Conservation (phyloP, 1,140 invertebrate species). For the Papilio dardanus region DNA sequence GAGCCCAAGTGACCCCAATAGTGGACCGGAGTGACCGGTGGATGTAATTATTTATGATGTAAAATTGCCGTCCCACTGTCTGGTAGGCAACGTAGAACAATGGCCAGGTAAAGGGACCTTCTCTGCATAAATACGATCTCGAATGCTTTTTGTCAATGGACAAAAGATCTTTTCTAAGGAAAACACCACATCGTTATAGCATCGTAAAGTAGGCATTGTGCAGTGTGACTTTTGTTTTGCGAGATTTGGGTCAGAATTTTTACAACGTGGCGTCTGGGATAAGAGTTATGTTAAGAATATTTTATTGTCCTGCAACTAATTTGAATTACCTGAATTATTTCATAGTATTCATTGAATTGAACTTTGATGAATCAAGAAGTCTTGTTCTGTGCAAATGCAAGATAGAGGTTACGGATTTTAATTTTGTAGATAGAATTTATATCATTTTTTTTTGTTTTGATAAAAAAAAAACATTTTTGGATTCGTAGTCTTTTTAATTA, state of each 20-base stretch:
- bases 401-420: background rate
- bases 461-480: too few relatives aligned
- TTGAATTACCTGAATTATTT: constrained; percentile 22
- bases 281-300: constrained; percentile 63
- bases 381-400: too few relatives aligned
- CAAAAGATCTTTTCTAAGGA: constrained; percentile 78
- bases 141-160: constrained; percentile 78
- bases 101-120: constrained; percentile 72
- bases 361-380: background rate
- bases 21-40: constrained; percentile 69
- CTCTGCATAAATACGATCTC: constrained; percentile 76
- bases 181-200: constrained; percentile 80
- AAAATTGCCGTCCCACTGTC: constrained; percentile 70
- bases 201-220: constrained; percentile 79
- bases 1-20: constrained; percentile 73
- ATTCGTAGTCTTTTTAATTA: too few relatives aligned
- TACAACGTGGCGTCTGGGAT: constrained; percentile 69
- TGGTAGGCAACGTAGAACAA: constrained; percentile 72
- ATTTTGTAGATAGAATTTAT: background rate
- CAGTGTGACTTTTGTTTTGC: constrained; percentile 75
- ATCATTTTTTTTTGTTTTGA: too few relatives aligned
- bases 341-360: background rate
- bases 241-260: constrained; percentile 79
- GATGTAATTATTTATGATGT: constrained; percentile 77
- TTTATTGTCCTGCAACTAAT: constrained; percentile 51